A percentile compares a stretch with the other conserved stretches of the same genome.
Conservation (phyloP, 2,113 vertebrate genomes). For the Alectura lathami region DNA sequence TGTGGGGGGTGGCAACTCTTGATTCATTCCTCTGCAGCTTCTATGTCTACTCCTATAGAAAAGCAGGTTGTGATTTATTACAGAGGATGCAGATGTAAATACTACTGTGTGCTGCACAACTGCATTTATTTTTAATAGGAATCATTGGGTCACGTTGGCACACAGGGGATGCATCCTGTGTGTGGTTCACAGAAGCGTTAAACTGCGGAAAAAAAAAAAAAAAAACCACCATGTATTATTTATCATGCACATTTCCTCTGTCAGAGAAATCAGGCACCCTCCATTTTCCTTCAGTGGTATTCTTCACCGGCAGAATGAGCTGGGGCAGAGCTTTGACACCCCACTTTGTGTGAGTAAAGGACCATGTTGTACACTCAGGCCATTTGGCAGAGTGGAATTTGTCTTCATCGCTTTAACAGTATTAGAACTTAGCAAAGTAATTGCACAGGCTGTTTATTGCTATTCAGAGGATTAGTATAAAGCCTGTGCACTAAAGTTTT, state of each 20-base stretch:
- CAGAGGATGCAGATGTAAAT: background rate
- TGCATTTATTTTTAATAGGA: background rate
- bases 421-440: background rate
- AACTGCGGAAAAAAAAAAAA: background rate
- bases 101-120: fast-evolving
- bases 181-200: background rate
- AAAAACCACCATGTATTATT: background rate
- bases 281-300: background rate
- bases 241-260: background rate
- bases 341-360: background rate
- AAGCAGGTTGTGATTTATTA: background rate
- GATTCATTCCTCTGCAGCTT: background rate
- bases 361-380: background rate
- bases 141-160: background rate
- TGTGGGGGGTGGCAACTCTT: fast-evolving
- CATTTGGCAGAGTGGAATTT: background rate
- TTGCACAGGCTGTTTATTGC: background rate
- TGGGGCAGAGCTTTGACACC: background rate
- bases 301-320: background rate
- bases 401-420: background rate
- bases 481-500: background rate
- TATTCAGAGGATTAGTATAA: background rate
- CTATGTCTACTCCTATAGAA: background rate
- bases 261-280: background rate
- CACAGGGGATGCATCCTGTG: background rate